Evolutionary conservation across 2,888 invertebrate genomes (phyloP), one percentile per base, ranked within the genome.

Genomic region (Coecobrya sp.): DNA sequence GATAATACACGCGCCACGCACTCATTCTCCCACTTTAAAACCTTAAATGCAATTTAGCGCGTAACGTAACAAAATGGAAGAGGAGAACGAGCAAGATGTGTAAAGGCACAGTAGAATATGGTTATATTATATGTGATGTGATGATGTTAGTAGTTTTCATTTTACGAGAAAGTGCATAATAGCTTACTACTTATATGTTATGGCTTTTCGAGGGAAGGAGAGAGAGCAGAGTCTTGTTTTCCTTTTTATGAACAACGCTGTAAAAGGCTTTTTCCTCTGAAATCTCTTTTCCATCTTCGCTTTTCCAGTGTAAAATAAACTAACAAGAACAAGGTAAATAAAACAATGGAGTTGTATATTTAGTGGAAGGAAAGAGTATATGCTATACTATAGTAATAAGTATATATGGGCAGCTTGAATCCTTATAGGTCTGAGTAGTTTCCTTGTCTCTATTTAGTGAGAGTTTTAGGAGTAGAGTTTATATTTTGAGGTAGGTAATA

Each of bases 301-400:
- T n/a, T 59, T 27, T 19, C 45, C 42, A 25, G 30, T 68, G 16
- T 55, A 49, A 88, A 79, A 25, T 65, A 81, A 49, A 88, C 36
- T 42, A 62, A 81, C 79, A 30, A 85, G 27, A 73, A 73, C 27
- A 79, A 62, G 89, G 89, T 82, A 89, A 89, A 89, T 89, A 89
- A 89, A 82, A 89, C 89, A 89, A 89, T 82, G 52, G 82, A 79
- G 36, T 7, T 45, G 59, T 22, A 11, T 65, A 27, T 65, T 27
- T 25, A 59, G 59, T 1, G 59, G 59, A 13, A 13, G 49, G 13
- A 22, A 49, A 79, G 49, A 22, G 79, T 22, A 25, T 82, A 22
- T 36, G n/a, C n/a, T n/a, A n/a, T n/a, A 36, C 30, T 85, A 25
- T 36, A 22, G 19, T 36, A n/a, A n/a, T n/a, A n/a, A n/a, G n/a